phyloP scores from a whole-genome alignment of 37 sponge, comb jelly and placozoan species.

The Petrosia ficiformis region DNA sequence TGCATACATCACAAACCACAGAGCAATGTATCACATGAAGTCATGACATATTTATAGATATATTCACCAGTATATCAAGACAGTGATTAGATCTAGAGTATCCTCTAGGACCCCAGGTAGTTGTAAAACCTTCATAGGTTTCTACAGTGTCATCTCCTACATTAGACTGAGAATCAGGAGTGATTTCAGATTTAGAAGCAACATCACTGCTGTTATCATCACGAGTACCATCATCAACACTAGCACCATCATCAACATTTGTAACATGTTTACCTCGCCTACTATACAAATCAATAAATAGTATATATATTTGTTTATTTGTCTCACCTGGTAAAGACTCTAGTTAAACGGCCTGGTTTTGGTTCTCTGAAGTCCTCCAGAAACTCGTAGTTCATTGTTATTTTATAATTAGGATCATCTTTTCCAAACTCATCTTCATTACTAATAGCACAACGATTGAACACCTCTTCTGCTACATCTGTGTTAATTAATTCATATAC shows the following conservation, averaged over 20 bases:
- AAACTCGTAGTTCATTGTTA: constrained; percentile 67
- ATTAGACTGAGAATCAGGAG: not conserved
- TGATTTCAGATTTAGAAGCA: not conserved
- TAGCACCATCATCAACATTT: not conserved
- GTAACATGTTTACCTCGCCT: not conserved
- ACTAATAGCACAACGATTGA: constrained; percentile 73
- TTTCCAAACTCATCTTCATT: constrained; percentile 35
- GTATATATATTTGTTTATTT: not conserved
- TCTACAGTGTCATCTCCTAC: not conserved
- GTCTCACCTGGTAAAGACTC: not conserved
- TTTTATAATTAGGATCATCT: constrained; percentile 38
- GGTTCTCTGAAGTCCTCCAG: constrained; percentile 66
- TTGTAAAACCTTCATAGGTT: not conserved
- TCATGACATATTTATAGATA: not conserved
- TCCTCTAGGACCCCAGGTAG: constrained; percentile 64
- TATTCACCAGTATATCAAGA: constrained; percentile 37
- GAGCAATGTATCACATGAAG: no score
- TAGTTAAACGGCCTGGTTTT: no score
- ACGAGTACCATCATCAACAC: not conserved
- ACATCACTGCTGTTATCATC: not conserved
- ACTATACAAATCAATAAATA: not conserved
- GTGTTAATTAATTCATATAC: not conserved
- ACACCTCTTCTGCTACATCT: constrained; percentile 75
- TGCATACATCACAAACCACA: no score
- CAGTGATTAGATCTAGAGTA: constrained; percentile 40